Evolutionary conservation across 2,797 vertebrate species (phyloP), one percentile per base, ranked within the genome.

Genomic region (Brotula barbata): DNA sequence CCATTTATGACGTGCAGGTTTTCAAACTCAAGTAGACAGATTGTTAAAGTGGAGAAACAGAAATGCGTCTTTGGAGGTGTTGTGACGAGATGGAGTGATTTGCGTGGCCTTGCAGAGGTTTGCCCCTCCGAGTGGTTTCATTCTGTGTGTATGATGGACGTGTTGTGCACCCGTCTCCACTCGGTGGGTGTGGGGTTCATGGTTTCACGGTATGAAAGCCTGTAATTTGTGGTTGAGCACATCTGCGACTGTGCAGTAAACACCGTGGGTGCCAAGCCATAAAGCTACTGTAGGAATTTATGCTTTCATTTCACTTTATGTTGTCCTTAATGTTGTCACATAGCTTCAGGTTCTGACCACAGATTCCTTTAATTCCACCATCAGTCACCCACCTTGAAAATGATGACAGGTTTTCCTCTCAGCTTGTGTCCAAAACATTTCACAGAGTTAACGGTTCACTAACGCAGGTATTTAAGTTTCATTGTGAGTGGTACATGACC

Each of bases 161-260:
- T 11, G 17, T 37, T 48, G 36, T 28, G 41, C 47, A 17, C 39
- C 46, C 36, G 31, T 57, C n/a, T 51, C 40, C 1, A 40, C 47
- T 43, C 54, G 37, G 47, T 3, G 33, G 34, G 51, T 41, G 61
- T 53, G n/a, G n/a, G n/a, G n/a, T n/a, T n/a, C n/a, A n/a, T 41
- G 25, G 46, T 56, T 69, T 52, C 11, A 43, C 1, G 13, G 1
- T 5, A 25, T 60, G 41, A 43, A 63, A 78, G 62, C 17, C 68
- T 80, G 66, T 68, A 52, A 79, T 83, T 72, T 73, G 64, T 64
- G 62, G 64, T 53, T 23, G 47, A 67, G 61, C n/a, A 36, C 0
- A 13, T 19, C 47, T 37, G 57, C 48, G 63, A 69, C 51, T 68
- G 55, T 70, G 60, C 58, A 16, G 40, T n/a, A 17, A 58, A 42